Percentiles rank a stretch among this genome's conserved stretches.
These are phyloP conservation scores for Thryonomys swinderianus DNA, from an alignment of 2,113 vertebrate genomes.

Conservation along the genomic window DNA sequence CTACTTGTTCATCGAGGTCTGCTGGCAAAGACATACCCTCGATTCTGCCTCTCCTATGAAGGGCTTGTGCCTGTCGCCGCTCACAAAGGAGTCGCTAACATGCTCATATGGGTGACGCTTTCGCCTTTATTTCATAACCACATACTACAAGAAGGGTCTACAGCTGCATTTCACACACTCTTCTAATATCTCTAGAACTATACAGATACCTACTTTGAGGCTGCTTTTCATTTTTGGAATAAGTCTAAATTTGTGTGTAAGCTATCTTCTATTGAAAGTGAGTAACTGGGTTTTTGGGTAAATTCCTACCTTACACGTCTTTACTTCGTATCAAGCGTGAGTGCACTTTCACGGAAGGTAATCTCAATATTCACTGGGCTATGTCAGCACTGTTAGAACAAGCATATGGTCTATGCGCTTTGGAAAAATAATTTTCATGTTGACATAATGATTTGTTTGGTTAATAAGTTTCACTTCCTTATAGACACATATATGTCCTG, in stretches of 20 bases:
- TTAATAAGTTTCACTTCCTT: not conserved
- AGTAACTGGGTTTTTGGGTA: not conserved
- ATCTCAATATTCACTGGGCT: not conserved
- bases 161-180: not conserved
- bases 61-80: not conserved
- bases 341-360: not conserved
- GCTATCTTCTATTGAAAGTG: not conserved
- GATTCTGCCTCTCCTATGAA: not conserved
- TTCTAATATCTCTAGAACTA: not conserved
- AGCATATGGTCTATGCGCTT: not conserved
- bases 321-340: not conserved
- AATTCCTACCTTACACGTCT: not conserved
- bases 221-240: not conserved
- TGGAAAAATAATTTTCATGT: constrained; percentile 11
- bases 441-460: not conserved
- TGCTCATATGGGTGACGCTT: not conserved
- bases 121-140: not conserved
- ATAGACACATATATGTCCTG: not conserved
- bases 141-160: not conserved
- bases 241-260: not conserved
- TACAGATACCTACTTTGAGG: not conserved
- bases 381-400: not conserved
- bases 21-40: not conserved
- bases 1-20: not conserved
- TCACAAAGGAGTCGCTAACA: not conserved